Conservation (phyloP, 2,113 vertebrate genomes). For the Antechinus flavipes region DNA sequence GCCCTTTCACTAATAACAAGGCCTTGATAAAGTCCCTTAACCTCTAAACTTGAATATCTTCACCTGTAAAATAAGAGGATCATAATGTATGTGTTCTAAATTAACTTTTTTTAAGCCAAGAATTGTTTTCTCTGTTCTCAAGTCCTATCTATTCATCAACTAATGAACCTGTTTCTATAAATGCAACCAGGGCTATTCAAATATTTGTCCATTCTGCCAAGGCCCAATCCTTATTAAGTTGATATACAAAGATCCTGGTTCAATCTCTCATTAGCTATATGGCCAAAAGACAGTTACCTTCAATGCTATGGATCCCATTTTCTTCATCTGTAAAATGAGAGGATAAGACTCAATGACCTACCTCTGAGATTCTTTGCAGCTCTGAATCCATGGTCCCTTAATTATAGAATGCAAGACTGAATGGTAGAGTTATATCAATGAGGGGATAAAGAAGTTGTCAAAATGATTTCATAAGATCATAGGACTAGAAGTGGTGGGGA, state of each 20-base stretch:
- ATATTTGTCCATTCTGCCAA: background rate
- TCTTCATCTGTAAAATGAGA: background rate
- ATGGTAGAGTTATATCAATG: background rate
- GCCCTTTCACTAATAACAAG: background rate
- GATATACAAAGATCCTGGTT: background rate
- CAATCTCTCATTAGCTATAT: background rate
- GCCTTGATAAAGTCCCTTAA: background rate
- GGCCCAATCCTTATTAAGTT: background rate
- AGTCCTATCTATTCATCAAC: background rate
- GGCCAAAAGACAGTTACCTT: background rate
- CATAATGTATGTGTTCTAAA: background rate
- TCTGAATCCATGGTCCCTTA: background rate
- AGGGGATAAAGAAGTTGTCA: background rate
- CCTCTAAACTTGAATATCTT: background rate
- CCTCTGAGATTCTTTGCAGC: background rate
- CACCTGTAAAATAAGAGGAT: background rate
- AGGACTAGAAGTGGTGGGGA: background rate
- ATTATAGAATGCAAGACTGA: background rate
- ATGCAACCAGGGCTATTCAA: background rate
- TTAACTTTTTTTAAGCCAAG: background rate
- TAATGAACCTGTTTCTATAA: background rate
- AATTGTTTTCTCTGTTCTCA: background rate
- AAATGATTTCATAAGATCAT: background rate
- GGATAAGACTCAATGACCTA: background rate
- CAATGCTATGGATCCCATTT: background rate